Conservation (phyloP, 1,140 invertebrate genomes). For the Tetramorium simillimum region DNA sequence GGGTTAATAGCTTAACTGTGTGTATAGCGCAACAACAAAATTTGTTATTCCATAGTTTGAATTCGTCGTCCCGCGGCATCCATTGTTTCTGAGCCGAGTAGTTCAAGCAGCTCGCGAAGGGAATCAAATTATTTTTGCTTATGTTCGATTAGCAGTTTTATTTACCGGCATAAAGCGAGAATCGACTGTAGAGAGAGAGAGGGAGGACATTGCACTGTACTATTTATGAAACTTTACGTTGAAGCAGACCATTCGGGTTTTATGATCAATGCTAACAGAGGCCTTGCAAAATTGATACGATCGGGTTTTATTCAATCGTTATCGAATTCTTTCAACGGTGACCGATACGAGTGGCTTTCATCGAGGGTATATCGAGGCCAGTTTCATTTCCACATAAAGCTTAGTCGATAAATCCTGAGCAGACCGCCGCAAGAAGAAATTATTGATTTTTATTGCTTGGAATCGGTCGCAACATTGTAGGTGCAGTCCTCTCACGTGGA, state of each 20-base stretch:
- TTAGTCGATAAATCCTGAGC: conserved; percentile 36
- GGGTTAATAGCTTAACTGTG: conserved; percentile 39
- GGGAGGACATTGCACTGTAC: neutral
- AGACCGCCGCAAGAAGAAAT: neutral
- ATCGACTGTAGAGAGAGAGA: neutral
- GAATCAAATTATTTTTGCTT: conserved; percentile 15
- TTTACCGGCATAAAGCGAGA: neutral
- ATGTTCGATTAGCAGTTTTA: conserved; percentile 33
- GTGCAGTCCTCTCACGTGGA: conserved; percentile 26
- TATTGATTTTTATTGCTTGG: conserved; percentile 49
- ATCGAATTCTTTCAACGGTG: conserved; percentile 45
- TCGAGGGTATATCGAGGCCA: conserved; percentile 37
- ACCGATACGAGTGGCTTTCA: conserved; percentile 41
- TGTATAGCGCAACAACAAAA: conserved; percentile 13
- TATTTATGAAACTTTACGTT: conserved; percentile 32
- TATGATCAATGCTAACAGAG: conserved; percentile 52
- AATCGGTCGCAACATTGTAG: conserved; percentile 40
- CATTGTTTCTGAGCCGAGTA: neutral
- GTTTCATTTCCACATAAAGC: conserved; percentile 59
- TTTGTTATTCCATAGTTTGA: conserved; percentile 39
- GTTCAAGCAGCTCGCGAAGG: neutral
- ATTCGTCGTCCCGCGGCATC: neutral
- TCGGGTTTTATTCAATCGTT: conserved; percentile 59
- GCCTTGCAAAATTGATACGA: conserved; percentile 52
- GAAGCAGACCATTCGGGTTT: conserved; percentile 26